phyloP scores from a whole-genome alignment of 35 echinoderm and acorn worm species.

The Nesometra sesokonis region DNA sequence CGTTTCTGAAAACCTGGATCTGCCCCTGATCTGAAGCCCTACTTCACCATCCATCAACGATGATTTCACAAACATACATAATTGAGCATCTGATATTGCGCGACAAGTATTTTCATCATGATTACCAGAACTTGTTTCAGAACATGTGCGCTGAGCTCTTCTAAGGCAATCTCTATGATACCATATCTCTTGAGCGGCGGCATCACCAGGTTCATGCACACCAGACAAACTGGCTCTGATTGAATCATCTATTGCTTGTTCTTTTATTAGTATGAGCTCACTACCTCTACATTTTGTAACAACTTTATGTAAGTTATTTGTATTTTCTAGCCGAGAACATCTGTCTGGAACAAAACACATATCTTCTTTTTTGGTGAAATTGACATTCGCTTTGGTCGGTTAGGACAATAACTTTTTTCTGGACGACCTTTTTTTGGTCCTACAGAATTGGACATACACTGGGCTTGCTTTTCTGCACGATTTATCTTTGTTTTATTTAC shows the following conservation, averaged over 20 bases:
- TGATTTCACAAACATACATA: conserved; percentile 6
- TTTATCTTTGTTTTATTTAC: no score
- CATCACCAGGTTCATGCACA: conserved; percentile 16
- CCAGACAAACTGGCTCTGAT: conserved; percentile 26
- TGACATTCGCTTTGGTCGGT: no score
- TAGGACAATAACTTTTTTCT: no score
- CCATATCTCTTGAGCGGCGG: conserved; percentile 12
- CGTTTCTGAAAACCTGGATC: no score
- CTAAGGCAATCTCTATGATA: conserved; percentile 4
- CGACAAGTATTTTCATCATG: background rate
- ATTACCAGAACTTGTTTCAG: background rate
- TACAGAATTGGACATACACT: no score
- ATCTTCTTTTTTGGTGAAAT: no score
- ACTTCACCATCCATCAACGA: no score
- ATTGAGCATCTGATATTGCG: conserved; percentile 2
- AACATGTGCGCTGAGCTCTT: conserved; percentile 2
- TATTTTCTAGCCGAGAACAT: background rate
- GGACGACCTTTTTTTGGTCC: no score
- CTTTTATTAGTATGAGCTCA: conserved; percentile 19
- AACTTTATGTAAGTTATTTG: conserved; percentile 4
- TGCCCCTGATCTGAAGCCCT: no score
- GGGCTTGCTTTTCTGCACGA: no score
- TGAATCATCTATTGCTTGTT: conserved; percentile 18
- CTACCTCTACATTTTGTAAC: background rate
- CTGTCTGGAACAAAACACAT: no score